These are phyloP conservation scores for Globia sparganii DNA, from an alignment of 2,888 invertebrate genomes.

Conservation along the genomic window DNA sequence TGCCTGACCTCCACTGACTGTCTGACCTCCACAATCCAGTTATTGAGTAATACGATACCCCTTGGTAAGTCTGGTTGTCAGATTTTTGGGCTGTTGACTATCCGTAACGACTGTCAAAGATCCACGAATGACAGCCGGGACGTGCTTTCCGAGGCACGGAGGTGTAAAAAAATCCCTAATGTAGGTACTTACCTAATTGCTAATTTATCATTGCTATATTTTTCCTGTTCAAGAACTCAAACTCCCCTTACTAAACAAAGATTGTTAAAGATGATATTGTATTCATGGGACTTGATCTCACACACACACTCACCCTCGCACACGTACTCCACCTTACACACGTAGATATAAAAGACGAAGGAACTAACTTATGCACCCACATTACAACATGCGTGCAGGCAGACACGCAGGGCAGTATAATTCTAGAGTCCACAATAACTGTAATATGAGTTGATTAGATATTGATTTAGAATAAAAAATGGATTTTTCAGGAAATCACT, in stretches of 20 bases:
- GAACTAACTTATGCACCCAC: constrained; percentile 61
- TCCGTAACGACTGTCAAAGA: no score
- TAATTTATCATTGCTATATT: no score
- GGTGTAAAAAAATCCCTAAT: no score
- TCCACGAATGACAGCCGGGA: no score
- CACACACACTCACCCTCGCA: neutral
- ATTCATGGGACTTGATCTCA: constrained; percentile 30
- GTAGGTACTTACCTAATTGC: no score
- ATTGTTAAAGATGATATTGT: constrained; percentile 17
- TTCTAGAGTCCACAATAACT: constrained; percentile 49
- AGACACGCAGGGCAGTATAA: constrained; percentile 49
- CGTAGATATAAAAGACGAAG: neutral
- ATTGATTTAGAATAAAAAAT: constrained; percentile 54
- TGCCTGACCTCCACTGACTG: no score
- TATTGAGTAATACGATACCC: no score
- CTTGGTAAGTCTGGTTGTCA: no score
- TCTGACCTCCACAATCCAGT: no score
- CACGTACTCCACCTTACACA: neutral
- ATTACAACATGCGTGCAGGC: constrained; percentile 50
- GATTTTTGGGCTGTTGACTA: no score
- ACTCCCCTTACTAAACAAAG: constrained; percentile 3
- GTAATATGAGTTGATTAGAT: constrained; percentile 44
- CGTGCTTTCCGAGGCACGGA: no score
- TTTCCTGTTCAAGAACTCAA: neutral
- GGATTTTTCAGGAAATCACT: constrained; percentile 19